phyloP scores from a whole-genome alignment of 2,113 vertebrate genomes.

The Hippopotamus amphibius region DNA sequence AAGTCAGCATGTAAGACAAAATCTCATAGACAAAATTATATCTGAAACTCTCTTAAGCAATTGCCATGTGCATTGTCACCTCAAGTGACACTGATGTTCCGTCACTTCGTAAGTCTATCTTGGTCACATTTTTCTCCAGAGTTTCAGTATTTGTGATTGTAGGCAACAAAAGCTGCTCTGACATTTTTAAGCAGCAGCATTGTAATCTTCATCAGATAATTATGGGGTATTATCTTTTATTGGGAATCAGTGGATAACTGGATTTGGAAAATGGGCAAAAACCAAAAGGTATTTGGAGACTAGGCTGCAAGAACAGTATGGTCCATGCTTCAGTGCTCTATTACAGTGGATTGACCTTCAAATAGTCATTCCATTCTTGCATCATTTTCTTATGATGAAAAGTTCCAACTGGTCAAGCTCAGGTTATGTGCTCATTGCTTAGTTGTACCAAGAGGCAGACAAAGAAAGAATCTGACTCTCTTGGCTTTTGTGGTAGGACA shows the following conservation, averaged over 20 bases:
- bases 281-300: background rate
- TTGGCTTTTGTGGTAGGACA: background rate
- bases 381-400: background rate
- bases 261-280: conserved; percentile 11
- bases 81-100: background rate
- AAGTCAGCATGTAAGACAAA: background rate
- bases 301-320: background rate
- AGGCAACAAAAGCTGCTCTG: background rate
- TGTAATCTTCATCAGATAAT: background rate
- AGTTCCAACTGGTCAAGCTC: background rate
- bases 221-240: background rate
- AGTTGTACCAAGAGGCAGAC: background rate
- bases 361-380: background rate
- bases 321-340: background rate
- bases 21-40: background rate
- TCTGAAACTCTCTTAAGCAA: background rate
- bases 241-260: background rate
- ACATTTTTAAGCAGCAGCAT: background rate
- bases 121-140: background rate
- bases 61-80: background rate
- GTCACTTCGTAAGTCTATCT: background rate
- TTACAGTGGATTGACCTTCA: background rate
- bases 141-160: background rate
- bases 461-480: background rate
- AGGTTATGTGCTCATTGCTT: background rate